A percentile compares a stretch with the other conserved stretches of the same genome.
These are phyloP conservation scores for Hyposmocoma kahamanoa DNA, from an alignment of 1,140 invertebrate genomes.

Conservation along the genomic window DNA sequence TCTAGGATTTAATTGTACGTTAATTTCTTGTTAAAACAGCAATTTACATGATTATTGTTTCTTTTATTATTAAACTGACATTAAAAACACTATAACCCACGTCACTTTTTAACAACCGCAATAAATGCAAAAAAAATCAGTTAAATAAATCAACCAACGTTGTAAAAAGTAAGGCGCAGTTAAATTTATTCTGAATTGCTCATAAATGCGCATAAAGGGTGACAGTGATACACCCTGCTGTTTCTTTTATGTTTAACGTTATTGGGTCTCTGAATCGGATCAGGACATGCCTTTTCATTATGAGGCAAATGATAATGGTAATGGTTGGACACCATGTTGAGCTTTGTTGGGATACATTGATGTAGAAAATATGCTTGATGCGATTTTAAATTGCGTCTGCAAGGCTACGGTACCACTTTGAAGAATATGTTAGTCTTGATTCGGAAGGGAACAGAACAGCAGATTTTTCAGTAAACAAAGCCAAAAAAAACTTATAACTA, in stretches of 20 bases:
- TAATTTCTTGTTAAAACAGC: no score
- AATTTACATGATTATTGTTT: no score
- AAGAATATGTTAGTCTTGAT: no score
- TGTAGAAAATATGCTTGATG: not conserved
- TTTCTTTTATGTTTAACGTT: constrained; percentile 63
- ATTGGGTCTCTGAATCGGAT: constrained; percentile 48
- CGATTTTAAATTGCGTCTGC: no score
- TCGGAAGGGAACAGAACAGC: no score
- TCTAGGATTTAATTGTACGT: no score
- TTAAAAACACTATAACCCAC: no score
- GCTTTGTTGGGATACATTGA: constrained; percentile 37
- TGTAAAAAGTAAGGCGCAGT: not conserved
- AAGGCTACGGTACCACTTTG: no score
- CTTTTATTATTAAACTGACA: no score
- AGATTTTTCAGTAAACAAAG: no score
- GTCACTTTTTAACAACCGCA: no score
- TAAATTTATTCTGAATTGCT: constrained; percentile 35
- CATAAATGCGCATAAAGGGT: constrained; percentile 52
- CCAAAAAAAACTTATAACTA: no score
- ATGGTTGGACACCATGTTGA: constrained; percentile 50
- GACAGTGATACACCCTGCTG: constrained; percentile 60
- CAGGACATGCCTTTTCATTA: constrained; percentile 44
- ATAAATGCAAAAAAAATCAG: constrained; percentile 1
- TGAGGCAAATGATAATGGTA: constrained; percentile 61
- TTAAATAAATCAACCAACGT: not conserved